These are phyloP conservation scores for Amphimallon solstitiale DNA, from an alignment of 2,888 invertebrate genomes.

Conservation along the genomic window DNA sequence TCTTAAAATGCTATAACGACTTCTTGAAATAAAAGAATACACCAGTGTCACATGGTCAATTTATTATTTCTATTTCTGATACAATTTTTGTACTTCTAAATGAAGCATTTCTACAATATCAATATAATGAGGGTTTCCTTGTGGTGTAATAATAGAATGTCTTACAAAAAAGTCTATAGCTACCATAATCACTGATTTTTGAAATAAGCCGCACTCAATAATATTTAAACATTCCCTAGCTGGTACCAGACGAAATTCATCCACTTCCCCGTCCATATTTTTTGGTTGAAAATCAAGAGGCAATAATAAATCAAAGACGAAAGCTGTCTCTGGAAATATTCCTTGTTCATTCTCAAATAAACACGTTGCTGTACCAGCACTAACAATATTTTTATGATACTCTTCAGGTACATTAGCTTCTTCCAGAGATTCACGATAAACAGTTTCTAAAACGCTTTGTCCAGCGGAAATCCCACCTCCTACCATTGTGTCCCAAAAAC, in stretches of 20 bases:
- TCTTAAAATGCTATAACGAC: no score
- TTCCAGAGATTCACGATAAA: neutral
- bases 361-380: neutral
- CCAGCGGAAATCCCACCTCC: conserved; percentile 4
- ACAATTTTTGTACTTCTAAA: neutral
- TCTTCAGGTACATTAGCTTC: neutral
- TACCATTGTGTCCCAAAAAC: conserved; percentile 8
- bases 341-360: conserved; percentile 1
- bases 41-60: no score
- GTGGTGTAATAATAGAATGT: conserved; percentile 3
- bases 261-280: conserved; percentile 12
- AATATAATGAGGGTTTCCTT: neutral
- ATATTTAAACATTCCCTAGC: neutral
- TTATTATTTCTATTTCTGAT: neutral
- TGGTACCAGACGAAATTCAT: neutral
- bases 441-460: neutral
- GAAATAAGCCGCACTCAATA: conserved; percentile 1
- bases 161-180: conserved; percentile 8
- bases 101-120: conserved; percentile 15
- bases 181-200: neutral
- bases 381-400: neutral
- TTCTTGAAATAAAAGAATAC: no score
- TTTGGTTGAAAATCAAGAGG: neutral
- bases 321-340: conserved; percentile 12
- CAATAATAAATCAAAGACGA: conserved; percentile 12